Evolutionary conservation across 2,113 vertebrate genomes (phyloP).

Genomic region (Ophthalmolycus amberensis): DNA sequence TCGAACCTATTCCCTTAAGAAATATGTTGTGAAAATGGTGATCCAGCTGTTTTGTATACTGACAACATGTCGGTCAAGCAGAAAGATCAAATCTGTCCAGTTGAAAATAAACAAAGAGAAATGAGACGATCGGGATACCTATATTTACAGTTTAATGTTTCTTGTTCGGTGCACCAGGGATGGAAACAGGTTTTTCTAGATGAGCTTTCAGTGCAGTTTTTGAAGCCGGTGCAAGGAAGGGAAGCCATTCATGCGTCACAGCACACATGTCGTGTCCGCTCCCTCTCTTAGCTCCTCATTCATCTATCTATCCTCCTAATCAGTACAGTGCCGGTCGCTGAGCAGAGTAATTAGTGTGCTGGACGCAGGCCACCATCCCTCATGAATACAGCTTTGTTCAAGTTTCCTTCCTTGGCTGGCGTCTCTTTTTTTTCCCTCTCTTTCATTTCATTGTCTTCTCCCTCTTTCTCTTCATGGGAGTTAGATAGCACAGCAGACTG

Average conservation of each 20-base stretch:
- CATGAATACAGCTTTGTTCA: conserved; percentile 67
- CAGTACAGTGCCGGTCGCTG: conserved; percentile 36
- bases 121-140: background rate
- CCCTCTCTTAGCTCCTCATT: conserved; percentile 33
- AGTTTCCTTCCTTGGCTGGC: conserved; percentile 42
- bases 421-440: conserved; percentile 46
- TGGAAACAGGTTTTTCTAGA: conserved; percentile 53
- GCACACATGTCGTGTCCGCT: conserved; percentile 23
- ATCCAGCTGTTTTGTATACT: background rate
- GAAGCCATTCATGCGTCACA: conserved; percentile 30
- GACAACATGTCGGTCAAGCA: background rate
- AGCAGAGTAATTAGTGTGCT: conserved; percentile 60
- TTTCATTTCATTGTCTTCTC: conserved; percentile 46
- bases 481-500: conserved; percentile 29
- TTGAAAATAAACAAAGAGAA: conserved; percentile 12
- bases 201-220: background rate
- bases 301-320: conserved; percentile 46
- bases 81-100: background rate
- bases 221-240: conserved; percentile 24
- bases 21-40: background rate
- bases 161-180: conserved; percentile 2
- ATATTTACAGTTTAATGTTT: conserved; percentile 10
- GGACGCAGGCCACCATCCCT: conserved; percentile 52
- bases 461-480: conserved; percentile 28
- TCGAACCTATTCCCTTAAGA: background rate